Conservation (phyloP, 2,888 invertebrate species). For the Elegia similella region DNA sequence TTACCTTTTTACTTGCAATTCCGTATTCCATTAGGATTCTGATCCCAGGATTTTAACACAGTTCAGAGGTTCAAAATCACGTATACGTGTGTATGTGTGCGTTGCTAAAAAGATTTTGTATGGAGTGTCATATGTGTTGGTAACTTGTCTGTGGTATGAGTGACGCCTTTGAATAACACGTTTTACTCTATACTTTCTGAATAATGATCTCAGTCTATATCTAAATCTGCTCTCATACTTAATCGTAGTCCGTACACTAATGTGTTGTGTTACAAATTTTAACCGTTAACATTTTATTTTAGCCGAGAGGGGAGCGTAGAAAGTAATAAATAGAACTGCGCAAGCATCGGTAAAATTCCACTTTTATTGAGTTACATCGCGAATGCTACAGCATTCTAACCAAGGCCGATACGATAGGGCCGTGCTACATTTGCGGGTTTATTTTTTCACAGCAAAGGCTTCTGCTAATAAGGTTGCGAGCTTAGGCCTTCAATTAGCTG, state of each 20-base stretch:
- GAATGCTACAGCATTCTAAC: conserved; percentile 43
- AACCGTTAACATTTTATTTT: conserved; percentile 74
- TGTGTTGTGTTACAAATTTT: conserved; percentile 45
- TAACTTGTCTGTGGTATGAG: conserved; percentile 17
- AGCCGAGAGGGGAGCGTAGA: conserved; percentile 79
- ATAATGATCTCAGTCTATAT: conserved; percentile 35
- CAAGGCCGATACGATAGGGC: conserved; percentile 43
- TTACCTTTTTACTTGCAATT: too few species aligned
- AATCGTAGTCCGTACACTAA: conserved; percentile 37
- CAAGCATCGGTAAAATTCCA: conserved; percentile 67
- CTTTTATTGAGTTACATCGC: conserved; percentile 44
- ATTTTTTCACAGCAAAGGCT: conserved; percentile 59
- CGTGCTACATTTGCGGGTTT: conserved; percentile 46
- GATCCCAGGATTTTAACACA: too few species aligned
- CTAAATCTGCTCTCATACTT: conserved; percentile 37
- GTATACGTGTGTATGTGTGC: too few species aligned
- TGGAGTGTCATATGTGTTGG: too few species aligned
- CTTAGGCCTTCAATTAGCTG: conserved; percentile 49
- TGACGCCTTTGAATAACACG: conserved; percentile 48
- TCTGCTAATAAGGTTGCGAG: conserved; percentile 59
- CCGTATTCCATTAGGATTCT: too few species aligned
- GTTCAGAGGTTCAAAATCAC: too few species aligned
- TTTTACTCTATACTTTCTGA: conserved; percentile 45
- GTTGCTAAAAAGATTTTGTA: too few species aligned
- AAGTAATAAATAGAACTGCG: conserved; percentile 65